Conservation (phyloP, 1,140 invertebrate genomes). For the Ceratina calcarata region DNA sequence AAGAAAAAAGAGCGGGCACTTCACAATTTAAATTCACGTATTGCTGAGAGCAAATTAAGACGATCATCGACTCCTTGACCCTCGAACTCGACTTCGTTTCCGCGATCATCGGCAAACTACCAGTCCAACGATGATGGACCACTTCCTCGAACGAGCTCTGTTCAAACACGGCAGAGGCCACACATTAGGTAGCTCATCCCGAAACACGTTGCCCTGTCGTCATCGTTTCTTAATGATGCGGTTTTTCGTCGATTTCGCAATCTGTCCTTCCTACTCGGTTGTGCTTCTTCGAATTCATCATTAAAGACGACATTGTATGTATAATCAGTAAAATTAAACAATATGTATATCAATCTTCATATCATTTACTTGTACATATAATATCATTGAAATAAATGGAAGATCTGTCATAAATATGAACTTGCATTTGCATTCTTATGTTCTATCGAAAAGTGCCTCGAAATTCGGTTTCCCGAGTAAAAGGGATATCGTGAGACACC, state of each 20-base stretch:
- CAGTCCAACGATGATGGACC: neutral
- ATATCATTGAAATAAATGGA: no score
- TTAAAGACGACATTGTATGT: no score
- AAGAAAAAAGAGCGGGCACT: neutral
- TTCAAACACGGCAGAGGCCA: conserved; percentile 6
- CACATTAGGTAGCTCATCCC: neutral
- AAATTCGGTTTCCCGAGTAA: conserved; percentile 29
- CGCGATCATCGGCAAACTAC: neutral
- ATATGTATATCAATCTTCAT: no score
- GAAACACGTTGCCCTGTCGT: conserved; percentile 7
- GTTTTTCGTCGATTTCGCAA: conserved; percentile 14
- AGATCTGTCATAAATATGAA: no score
- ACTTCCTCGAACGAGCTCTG: conserved; percentile 2
- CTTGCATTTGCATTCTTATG: no score
- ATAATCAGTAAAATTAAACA: no score
- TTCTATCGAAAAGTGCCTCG: neutral
- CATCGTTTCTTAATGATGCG: conserved; percentile 11
- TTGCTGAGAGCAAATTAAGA: neutral
- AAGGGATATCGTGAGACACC: neutral
- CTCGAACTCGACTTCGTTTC: neutral
- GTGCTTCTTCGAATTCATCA: neutral
- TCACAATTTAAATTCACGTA: neutral
- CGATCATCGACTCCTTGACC: conserved; percentile 5
- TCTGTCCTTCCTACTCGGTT: neutral
- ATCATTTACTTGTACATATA: no score